These are phyloP conservation scores for Aethina tumida DNA, from an alignment of 1,140 invertebrate genomes.

Conservation along the genomic window DNA sequence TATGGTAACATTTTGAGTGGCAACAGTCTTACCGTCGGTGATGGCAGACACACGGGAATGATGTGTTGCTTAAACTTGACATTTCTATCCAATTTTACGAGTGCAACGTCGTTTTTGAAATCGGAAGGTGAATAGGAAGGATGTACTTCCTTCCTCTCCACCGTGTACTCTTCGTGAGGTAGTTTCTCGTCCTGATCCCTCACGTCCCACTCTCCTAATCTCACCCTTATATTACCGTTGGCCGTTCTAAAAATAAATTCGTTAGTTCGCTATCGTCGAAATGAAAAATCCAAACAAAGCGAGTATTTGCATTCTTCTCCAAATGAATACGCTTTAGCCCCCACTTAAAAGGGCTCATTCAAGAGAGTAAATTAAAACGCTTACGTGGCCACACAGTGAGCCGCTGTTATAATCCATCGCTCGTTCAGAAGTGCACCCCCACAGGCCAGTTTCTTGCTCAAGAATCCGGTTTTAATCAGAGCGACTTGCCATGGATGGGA, in stretches of 20 bases:
- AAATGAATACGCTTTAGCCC: too few species aligned
- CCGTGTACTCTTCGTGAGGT: conserved; percentile 77
- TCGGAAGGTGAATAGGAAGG: conserved; percentile 79
- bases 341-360: too few species aligned
- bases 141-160: conserved; percentile 83
- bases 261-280: background rate
- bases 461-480: conserved; percentile 82
- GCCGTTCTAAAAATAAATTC: conserved; percentile 52
- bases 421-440: conserved; percentile 84
- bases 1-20: background rate
- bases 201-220: conserved; percentile 87
- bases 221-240: conserved; percentile 74
- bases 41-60: conserved; percentile 63
- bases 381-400: conserved; percentile 83
- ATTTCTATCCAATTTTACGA: conserved; percentile 67
- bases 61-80: conserved; percentile 84
- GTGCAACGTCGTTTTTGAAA: conserved; percentile 81
- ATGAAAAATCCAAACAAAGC: too few species aligned
- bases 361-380: conserved; percentile 30
- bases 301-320: too few species aligned
- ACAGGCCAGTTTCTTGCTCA: conserved; percentile 82
- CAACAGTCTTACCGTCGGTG: conserved; percentile 26
- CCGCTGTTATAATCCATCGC: conserved; percentile 80
- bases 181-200: conserved; percentile 69
- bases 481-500: conserved; percentile 94